A percentile compares a stretch with the other conserved stretches of the same genome.
Evolutionary conservation across 1,140 invertebrate genomes (phyloP).

Genomic region (Acyrthosiphon pisum): DNA sequence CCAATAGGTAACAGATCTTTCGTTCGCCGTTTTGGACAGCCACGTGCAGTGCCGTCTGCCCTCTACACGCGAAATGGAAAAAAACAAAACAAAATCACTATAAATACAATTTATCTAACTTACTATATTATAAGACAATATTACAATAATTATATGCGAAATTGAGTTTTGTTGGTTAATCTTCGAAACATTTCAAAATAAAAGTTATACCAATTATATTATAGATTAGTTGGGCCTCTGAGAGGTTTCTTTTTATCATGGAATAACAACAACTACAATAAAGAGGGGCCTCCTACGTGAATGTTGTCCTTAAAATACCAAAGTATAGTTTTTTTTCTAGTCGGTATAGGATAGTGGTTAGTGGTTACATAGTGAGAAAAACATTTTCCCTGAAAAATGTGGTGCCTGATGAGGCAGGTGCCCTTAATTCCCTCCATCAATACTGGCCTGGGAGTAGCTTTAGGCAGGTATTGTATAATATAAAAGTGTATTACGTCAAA

Average conservation of each 20-base stretch:
- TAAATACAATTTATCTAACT: background rate
- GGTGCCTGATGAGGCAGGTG: background rate
- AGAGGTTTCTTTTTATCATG: too few species aligned
- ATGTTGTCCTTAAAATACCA: too few species aligned
- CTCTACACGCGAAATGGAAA: constrained; percentile 68
- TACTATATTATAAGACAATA: background rate
- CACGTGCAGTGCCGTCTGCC: constrained; percentile 92
- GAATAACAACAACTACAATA: too few species aligned
- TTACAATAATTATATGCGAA: background rate
- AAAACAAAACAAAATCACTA: background rate
- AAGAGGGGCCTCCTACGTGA: too few species aligned
- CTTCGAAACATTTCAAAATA: background rate
- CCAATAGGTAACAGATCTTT: constrained; percentile 89
- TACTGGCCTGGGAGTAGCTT: background rate
- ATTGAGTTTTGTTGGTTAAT: background rate
- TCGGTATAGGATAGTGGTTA: too few species aligned
- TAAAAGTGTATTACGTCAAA: background rate
- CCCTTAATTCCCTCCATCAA: background rate
- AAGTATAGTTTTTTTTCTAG: too few species aligned
- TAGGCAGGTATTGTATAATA: background rate
- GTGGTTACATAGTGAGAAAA: too few species aligned
- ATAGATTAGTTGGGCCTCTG: too few species aligned
- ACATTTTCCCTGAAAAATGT: background rate
- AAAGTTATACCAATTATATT: too few species aligned
- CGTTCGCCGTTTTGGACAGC: constrained; percentile 83